Conservation (phyloP, 2,797 vertebrate species). For the Rhynchotus rufescens region DNA sequence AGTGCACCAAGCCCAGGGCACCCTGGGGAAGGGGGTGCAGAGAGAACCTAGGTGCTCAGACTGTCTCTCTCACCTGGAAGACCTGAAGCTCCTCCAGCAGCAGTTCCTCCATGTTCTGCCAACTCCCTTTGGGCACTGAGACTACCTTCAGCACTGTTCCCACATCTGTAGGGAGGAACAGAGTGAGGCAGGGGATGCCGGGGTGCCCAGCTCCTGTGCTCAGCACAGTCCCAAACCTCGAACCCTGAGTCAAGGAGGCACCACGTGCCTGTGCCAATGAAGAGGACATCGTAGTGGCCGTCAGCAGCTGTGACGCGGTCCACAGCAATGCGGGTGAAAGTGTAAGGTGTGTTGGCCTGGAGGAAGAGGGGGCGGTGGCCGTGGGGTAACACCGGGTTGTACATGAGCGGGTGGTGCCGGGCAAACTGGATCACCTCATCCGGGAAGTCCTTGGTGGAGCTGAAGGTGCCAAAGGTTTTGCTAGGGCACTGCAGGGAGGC, state of each 20-base stretch:
- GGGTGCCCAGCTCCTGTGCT: too few species aligned
- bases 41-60: rapidly evolving
- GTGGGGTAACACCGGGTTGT: constrained; percentile 90
- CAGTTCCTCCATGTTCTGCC: constrained; percentile 90
- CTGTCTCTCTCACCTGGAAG: constrained; percentile 87
- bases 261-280: constrained; percentile 91
- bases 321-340: constrained; percentile 90
- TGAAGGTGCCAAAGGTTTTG: constrained; percentile 96
- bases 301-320: constrained; percentile 90
- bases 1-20: too few species aligned
- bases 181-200: not conserved
- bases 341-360: constrained; percentile 88
- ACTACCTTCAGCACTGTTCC: constrained; percentile 96
- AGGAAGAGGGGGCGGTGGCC: constrained; percentile 90
- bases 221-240: not conserved
- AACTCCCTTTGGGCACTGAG: constrained; percentile 90
- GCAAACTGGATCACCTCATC: constrained; percentile 98
- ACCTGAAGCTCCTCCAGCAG: constrained; percentile 94
- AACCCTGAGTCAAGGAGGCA: not conserved
- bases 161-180: constrained; percentile 81
- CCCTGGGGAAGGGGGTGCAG: not conserved
- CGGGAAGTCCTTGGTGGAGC: constrained; percentile 97
- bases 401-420: constrained; percentile 96
- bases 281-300: constrained; percentile 94
- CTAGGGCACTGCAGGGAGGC: constrained; percentile 89